Evolutionary conservation across 1,140 invertebrate species (phyloP).

Genomic region (Ceratoteleas bidentatus): DNA sequence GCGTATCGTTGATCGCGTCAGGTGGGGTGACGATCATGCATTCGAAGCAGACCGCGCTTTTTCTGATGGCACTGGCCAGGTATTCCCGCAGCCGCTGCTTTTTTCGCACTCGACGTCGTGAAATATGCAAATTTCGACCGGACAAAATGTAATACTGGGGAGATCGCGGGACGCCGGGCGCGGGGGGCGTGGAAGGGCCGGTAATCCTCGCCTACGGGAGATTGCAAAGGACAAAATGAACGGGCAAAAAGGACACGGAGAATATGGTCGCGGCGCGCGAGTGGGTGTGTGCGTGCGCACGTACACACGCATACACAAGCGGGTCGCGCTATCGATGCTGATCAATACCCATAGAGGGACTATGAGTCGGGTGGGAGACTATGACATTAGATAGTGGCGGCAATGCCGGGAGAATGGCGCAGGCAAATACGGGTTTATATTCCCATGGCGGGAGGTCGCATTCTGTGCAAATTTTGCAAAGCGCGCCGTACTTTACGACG

Average conservation of each 20-base stretch:
- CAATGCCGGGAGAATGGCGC: conserved; percentile 53
- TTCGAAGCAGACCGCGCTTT: conserved; percentile 63
- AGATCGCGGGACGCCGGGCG: conserved; percentile 58
- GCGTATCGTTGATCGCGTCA: conserved; percentile 42
- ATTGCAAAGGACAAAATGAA: conserved; percentile 77
- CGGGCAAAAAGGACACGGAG: conserved; percentile 69
- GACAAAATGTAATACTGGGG: conserved; percentile 61
- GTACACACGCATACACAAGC: conserved; percentile 9
- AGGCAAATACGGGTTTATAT: conserved; percentile 61
- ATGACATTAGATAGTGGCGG: conserved; percentile 60
- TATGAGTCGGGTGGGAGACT: conserved; percentile 46
- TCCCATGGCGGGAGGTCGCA: conserved; percentile 57
- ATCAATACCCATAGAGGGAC: conserved; percentile 67
- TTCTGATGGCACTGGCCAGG: conserved; percentile 69
- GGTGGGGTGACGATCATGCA: conserved; percentile 47
- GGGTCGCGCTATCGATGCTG: conserved; percentile 64
- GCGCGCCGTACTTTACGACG: conserved; percentile 58
- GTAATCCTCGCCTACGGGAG: conserved; percentile 78
- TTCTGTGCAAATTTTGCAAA: conserved; percentile 60
- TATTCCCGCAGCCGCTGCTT: conserved; percentile 65
- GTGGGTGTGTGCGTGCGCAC: conserved; percentile 29
- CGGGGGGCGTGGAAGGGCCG: conserved; percentile 55
- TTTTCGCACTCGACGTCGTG: conserved; percentile 72
- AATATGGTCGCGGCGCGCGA: conserved; percentile 42
- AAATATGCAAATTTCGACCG: conserved; percentile 78